Evolutionary conservation across 2,888 invertebrate species (phyloP).

Genomic region (Perizoma affinitatum): DNA sequence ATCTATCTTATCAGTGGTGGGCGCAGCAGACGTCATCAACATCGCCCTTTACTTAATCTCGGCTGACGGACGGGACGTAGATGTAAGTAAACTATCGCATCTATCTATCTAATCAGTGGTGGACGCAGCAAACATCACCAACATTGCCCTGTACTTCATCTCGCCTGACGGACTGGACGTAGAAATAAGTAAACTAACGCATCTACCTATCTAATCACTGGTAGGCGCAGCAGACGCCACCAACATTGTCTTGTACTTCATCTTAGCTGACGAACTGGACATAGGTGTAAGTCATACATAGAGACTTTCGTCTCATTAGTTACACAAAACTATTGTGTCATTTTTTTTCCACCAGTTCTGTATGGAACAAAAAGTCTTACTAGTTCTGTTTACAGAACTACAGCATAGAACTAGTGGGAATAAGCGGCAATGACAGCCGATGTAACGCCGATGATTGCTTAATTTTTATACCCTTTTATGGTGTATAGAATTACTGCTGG

Average conservation of each 20-base stretch:
- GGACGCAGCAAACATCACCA: no score
- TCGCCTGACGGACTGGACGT: slow-evolving; percentile 70
- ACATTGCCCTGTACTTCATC: slow-evolving; percentile 80
- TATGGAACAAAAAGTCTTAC: no score
- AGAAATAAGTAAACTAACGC: slow-evolving; percentile 71
- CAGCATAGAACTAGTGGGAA: not conserved
- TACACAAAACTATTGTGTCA: not conserved
- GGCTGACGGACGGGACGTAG: slow-evolving; percentile 70
- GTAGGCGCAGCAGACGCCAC: slow-evolving; percentile 96
- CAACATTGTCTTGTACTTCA: slow-evolving; percentile 84
- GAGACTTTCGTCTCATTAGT: not conserved
- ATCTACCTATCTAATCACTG: slow-evolving; percentile 86
- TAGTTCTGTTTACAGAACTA: not conserved
- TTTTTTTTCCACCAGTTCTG: no score
- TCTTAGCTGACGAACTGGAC: slow-evolving; percentile 67
- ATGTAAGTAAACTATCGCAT: slow-evolving; percentile 52
- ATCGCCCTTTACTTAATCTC: slow-evolving; percentile 80
- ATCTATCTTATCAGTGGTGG: slow-evolving; percentile 88
- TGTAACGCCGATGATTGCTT: not conserved
- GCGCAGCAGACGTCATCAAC: slow-evolving; percentile 93
- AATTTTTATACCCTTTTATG: no score
- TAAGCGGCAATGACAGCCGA: no score
- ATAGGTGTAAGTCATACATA: slow-evolving; percentile 82
- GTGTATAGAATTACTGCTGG: no score
- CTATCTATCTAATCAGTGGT: no score